Evolutionary conservation across 1,140 invertebrate genomes (phyloP), one percentile per base, ranked within the genome.

Genomic region (Anagrus nilaparvatae): DNA sequence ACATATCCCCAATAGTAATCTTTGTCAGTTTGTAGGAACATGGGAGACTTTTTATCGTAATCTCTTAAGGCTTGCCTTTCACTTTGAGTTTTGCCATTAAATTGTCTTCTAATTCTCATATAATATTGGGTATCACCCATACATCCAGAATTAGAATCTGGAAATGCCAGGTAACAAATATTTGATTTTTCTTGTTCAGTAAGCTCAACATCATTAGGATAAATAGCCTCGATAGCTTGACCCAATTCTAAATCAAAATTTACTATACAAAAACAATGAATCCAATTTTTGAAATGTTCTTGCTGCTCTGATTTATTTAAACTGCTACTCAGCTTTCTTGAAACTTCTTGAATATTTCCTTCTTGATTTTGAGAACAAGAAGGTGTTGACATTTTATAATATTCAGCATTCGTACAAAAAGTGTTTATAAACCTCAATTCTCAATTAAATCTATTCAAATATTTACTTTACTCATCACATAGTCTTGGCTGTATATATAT

Each of bases 51-150:
- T 20, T 73, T 72, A 52, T 88, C 86, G 54, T 88, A 92, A 24
- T 71, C 55, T 47, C 63, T 60, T 44, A 79, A 70, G 48, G 73
- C 71, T 47, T 58, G 55, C 14, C 70, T 59, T 18, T 63, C 54
- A 34, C 59, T 56, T 3, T 43, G 23, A 14, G 40, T 33, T 30
- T 53, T 52, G 29, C 56, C 50, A 34, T 50, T 51, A 29, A 54
- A 50, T 37, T 47, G 62, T 49, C 81, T 76, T 41, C 78, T 71
- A 47, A 87, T 81, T 44, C 93, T 78, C 54, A 98, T 91, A 58
- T 95, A 88, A 69, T 97, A 97, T 61, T 89, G 87, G 21, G 94
- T 97, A 66, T 99, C 92, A 40, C 94, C 94, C 88, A 97, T 97
- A 63, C 93, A 95, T 30, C 92, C 92, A 32, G 92, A 96, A 69